These are phyloP conservation scores for Liposcelis brunnea DNA, from an alignment of 2,888 invertebrate genomes.

Conservation along the genomic window DNA sequence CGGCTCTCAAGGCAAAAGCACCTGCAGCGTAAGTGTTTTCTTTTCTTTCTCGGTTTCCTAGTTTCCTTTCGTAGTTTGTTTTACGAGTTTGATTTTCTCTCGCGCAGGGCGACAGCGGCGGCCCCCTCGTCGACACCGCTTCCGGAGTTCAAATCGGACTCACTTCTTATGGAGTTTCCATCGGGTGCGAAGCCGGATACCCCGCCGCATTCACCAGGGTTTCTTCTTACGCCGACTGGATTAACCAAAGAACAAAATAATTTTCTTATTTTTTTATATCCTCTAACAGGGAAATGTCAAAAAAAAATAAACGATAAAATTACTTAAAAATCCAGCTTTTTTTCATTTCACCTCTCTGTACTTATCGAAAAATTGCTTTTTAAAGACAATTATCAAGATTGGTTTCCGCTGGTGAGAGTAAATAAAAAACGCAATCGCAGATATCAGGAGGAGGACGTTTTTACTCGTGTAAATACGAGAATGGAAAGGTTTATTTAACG, in stretches of 20 bases:
- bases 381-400: too few species aligned
- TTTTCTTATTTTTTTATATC: neutral
- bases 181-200: slow-evolving; percentile 1
- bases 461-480: too few species aligned
- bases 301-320: too few species aligned
- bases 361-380: too few species aligned
- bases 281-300: too few species aligned
- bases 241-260: neutral
- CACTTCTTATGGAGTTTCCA: slow-evolving; percentile 3
- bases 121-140: neutral
- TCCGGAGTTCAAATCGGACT: slow-evolving; percentile 1
- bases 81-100: neutral
- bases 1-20: slow-evolving; percentile 6
- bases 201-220: slow-evolving; percentile 5
- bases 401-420: too few species aligned
- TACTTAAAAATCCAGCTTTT: too few species aligned
- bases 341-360: too few species aligned
- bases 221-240: neutral
- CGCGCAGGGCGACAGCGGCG: slow-evolving; percentile 1
- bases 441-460: too few species aligned
- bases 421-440: too few species aligned
- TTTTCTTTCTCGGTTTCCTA: neutral
- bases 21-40: slow-evolving; percentile 5
- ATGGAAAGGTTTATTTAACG: too few species aligned
- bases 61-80: neutral